Percentiles rank a stretch among this genome's conserved stretches.
These are phyloP conservation scores for Dastarcus helophoroides DNA, from an alignment of 2,888 invertebrate genomes.

Conservation along the genomic window DNA sequence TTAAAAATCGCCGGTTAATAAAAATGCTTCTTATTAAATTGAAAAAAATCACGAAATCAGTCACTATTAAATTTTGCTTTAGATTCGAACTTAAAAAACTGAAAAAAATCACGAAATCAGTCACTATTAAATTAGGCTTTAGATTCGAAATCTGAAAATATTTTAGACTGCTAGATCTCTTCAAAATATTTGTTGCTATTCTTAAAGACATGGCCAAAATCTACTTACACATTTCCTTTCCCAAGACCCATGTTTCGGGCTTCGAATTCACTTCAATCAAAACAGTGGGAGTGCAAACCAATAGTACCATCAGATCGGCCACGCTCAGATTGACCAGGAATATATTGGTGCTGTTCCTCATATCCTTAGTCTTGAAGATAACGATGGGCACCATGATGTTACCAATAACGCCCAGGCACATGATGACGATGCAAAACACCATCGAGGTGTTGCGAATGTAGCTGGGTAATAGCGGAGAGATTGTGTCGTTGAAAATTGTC, in stretches of 20 bases:
- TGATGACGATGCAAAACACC: constrained; percentile 76
- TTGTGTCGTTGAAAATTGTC: constrained; percentile 24
- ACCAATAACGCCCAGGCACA: constrained; percentile 82
- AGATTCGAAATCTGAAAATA: no score
- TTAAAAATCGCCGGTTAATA: no score
- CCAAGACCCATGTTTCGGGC: constrained; percentile 87
- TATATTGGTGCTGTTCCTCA: constrained; percentile 91
- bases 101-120: no score
- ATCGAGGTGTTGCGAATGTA: constrained; percentile 84
- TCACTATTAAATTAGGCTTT: no score
- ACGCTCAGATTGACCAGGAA: constrained; percentile 89
- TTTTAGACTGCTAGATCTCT: no score
- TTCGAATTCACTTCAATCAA: constrained; percentile 87
- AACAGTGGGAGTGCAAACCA: constrained; percentile 87
- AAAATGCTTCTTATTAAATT: no score
- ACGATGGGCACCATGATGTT: constrained; percentile 91
- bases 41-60: no score
- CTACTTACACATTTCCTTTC: constrained; percentile 86
- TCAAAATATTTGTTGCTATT: no score
- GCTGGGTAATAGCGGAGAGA: constrained; percentile 50
- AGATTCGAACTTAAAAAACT: no score
- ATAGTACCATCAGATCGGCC: constrained; percentile 81
- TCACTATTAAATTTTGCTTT: no score
- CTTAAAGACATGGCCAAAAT: no score
- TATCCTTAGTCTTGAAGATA: constrained; percentile 82